A percentile compares a stretch with the other conserved stretches of the same genome.
Conservation (phyloP, 37 sponge, comb jelly and placozoan species). For the Aplysina aerophoba region DNA sequence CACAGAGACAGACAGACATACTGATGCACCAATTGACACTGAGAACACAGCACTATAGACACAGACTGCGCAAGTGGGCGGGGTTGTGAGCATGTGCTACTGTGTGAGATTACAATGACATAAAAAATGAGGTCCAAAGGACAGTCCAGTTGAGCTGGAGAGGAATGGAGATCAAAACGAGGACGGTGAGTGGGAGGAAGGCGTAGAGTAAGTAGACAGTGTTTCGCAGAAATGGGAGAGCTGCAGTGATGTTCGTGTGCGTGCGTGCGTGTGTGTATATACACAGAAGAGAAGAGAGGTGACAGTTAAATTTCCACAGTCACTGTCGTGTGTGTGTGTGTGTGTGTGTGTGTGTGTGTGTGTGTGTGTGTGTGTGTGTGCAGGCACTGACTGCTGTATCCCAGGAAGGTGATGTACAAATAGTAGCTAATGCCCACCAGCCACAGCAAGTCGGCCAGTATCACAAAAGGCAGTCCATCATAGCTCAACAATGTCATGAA, state of each 20-base stretch:
- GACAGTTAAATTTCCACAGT: too few species aligned
- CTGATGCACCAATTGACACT: neutral
- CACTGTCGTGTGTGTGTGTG: too few species aligned
- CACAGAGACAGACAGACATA: neutral
- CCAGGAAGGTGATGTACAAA: slow-evolving; percentile 93
- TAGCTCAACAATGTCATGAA: slow-evolving; percentile 51
- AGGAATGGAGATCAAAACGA: slow-evolving; percentile 64
- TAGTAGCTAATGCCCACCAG: slow-evolving; percentile 74
- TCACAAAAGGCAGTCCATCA: slow-evolving; percentile 22
- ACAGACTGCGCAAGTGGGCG: too few species aligned
- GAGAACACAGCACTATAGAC: too few species aligned
- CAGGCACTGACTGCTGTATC: slow-evolving; percentile 74
- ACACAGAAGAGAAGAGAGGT: too few species aligned
- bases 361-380: too few species aligned
- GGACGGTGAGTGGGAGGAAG: slow-evolving; percentile 48
- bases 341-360: neutral
- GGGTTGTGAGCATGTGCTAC: too few species aligned
- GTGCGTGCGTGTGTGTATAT: neutral
- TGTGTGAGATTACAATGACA: neutral
- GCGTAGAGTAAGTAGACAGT: slow-evolving; percentile 61
- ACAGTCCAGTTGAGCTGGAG: slow-evolving; percentile 51
- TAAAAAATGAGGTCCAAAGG: neutral
- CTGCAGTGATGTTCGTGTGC: slow-evolving; percentile 7
- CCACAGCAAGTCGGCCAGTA: slow-evolving; percentile 86
- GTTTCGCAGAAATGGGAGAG: slow-evolving; percentile 26